phyloP scores from a whole-genome alignment of 2,888 invertebrate species.

The Chironomus riparius region DNA sequence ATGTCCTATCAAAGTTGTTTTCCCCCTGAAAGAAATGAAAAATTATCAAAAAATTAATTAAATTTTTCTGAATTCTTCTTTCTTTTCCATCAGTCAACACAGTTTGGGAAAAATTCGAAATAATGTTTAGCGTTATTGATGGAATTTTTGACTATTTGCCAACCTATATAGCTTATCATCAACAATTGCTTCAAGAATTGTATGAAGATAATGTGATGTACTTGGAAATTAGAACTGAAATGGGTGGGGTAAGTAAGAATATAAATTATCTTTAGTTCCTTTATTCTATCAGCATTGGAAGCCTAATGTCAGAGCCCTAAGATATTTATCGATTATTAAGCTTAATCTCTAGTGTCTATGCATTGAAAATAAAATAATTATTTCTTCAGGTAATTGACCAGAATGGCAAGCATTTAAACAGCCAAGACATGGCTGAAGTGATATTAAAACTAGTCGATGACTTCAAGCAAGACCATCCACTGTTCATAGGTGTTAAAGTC shows the following conservation, averaged over 20 bases:
- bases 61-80: too few species aligned
- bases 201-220: slow-evolving; percentile 55
- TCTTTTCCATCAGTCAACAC: slow-evolving; percentile 1
- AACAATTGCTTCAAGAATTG: slow-evolving; percentile 48
- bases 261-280: too few species aligned
- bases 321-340: too few species aligned
- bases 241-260: slow-evolving; percentile 39
- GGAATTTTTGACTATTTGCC: slow-evolving; percentile 50
- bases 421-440: slow-evolving; percentile 44
- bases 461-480: slow-evolving; percentile 47
- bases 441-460: slow-evolving; percentile 43
- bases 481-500: slow-evolving; percentile 50
- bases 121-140: slow-evolving; percentile 44
- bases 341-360: too few species aligned
- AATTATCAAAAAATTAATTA: too few species aligned
- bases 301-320: too few species aligned
- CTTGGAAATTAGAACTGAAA: slow-evolving; percentile 49
- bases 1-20: too few species aligned
- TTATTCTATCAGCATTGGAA: too few species aligned
- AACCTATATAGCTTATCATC: slow-evolving; percentile 48
- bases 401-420: slow-evolving; percentile 42
- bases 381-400: slow-evolving; percentile 45
- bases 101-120: slow-evolving; percentile 48
- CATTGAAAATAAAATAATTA: too few species aligned
- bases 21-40: too few species aligned